Evolutionary conservation across 2,113 vertebrate genomes (phyloP).

Genomic region (Anarhynchus alexandrinus): DNA sequence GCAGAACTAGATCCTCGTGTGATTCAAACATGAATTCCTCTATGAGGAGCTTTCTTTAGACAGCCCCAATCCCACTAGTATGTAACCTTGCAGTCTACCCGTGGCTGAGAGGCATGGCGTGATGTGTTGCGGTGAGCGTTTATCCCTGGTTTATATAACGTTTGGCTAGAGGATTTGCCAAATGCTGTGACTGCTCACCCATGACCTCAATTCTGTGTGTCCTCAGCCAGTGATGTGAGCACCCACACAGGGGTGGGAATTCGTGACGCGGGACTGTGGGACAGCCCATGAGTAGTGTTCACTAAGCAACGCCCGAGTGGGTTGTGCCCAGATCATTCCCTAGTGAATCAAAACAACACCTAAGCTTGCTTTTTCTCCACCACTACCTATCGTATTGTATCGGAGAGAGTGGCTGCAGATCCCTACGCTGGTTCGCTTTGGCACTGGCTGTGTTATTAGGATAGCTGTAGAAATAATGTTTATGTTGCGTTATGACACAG

Average conservation of each 20-base stretch:
- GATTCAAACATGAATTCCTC: background rate
- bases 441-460: background rate
- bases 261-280: background rate
- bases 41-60: background rate
- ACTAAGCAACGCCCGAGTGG: background rate
- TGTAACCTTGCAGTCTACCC: background rate
- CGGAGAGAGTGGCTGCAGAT: background rate
- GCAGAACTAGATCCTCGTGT: background rate
- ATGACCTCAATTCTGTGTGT: background rate
- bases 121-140: background rate
- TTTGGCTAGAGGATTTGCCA: background rate
- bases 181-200: background rate
- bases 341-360: conserved; percentile 6
- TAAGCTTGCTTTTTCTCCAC: conserved; percentile 9
- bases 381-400: background rate
- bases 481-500: background rate
- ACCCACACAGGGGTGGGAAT: background rate
- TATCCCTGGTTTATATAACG: background rate
- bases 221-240: background rate
- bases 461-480: background rate
- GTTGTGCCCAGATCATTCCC: conserved; percentile 16
- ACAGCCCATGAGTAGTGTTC: background rate
- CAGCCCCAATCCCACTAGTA: background rate
- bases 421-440: background rate
- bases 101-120: background rate